Conservation (phyloP, 2,888 invertebrate species). For the Blomia tropicalis region DNA sequence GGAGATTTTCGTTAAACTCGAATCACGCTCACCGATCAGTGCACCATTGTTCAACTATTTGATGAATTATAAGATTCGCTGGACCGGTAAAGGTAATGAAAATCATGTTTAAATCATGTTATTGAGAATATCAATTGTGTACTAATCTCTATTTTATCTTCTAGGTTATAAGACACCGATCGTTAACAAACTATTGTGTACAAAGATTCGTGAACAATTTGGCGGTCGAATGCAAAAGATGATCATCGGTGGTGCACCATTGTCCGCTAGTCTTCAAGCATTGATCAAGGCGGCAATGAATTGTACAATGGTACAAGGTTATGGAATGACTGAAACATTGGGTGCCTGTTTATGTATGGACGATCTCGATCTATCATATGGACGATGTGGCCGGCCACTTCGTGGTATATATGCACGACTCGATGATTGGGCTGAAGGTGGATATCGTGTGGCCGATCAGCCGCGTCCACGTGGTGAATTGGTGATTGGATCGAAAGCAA, state of each 20-base stretch:
- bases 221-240: conserved; percentile 77
- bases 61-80: conserved; percentile 14
- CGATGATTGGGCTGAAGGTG: conserved; percentile 72
- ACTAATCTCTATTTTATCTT: not conserved
- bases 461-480: conserved; percentile 73
- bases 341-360: conserved; percentile 22
- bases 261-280: conserved; percentile 83
- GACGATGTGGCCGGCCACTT: conserved; percentile 16
- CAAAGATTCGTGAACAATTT: conserved; percentile 13
- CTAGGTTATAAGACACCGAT: conserved; percentile 15
- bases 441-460: conserved; percentile 67
- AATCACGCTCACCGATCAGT: conserved; percentile 3
- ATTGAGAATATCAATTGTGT: not conserved
- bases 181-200: conserved; percentile 2
- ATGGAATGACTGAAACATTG: conserved; percentile 68
- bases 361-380: conserved; percentile 15
- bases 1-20: conserved; percentile 80
- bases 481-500: conserved; percentile 44
- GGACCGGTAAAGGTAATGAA: conserved; percentile 19
- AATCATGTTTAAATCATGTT: too few species aligned
- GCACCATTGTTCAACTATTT: conserved; percentile 15
- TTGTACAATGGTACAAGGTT: conserved; percentile 74
- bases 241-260: conserved; percentile 83
- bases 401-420: conserved; percentile 1
- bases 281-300: conserved; percentile 82